Conservation (phyloP, 2,888 invertebrate genomes). For the Tinea semifulvella region DNA sequence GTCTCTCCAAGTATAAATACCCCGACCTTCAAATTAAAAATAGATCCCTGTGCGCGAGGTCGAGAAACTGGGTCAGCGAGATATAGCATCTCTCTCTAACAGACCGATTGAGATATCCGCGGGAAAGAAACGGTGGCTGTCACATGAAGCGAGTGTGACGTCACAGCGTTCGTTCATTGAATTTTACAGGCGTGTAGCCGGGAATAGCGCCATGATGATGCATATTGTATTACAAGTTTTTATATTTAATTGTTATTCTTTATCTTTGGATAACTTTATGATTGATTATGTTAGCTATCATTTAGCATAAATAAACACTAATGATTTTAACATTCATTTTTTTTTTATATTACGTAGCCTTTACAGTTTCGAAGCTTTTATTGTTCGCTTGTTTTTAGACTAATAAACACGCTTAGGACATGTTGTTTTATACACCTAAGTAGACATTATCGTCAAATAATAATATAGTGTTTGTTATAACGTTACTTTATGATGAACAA, state of each 20-base stretch:
- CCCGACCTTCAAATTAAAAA: conserved; percentile 65
- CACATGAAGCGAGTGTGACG: conserved; percentile 37
- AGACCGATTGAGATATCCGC: conserved; percentile 8
- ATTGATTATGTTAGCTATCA: too few species aligned
- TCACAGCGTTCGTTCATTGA: conserved; percentile 55
- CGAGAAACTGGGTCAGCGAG: conserved; percentile 56
- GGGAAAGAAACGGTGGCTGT: conserved; percentile 3
- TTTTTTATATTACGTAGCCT: too few species aligned
- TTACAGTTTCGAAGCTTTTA: too few species aligned
- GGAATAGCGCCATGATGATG: conserved; percentile 1
- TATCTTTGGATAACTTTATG: background rate
- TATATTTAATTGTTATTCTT: background rate
- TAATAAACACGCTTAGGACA: too few species aligned
- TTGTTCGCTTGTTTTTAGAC: too few species aligned
- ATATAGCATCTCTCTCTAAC: conserved; percentile 32
- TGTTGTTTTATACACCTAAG: too few species aligned
- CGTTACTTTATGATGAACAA: too few species aligned
- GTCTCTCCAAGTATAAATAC: conserved; percentile 52
- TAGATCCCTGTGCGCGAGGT: conserved; percentile 62
- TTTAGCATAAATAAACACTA: too few species aligned
- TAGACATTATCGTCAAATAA: too few species aligned
- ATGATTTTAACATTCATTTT: too few species aligned
- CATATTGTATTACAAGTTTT: conserved; percentile 3
- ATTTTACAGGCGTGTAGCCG: conserved; percentile 40
- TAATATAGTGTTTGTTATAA: too few species aligned